phyloP scores from a whole-genome alignment of 2,797 vertebrate species.

The Mustela erminea region DNA sequence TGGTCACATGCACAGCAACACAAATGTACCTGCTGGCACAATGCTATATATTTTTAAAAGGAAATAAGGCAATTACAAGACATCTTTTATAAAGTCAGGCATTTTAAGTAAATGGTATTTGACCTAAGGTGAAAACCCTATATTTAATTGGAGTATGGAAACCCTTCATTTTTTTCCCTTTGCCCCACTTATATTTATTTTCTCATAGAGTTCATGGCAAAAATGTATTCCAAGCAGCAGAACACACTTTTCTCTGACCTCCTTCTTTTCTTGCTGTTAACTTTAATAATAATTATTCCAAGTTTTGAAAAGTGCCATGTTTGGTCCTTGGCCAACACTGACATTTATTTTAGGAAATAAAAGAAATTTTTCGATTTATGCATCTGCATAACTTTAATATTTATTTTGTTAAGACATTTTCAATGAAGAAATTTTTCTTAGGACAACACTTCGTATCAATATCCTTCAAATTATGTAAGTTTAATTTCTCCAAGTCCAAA shows the following conservation, averaged over 20 bases:
- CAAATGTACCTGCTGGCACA: constrained; percentile 25
- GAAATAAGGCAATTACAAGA: constrained; percentile 63
- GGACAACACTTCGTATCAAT: background rate
- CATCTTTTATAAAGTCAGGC: constrained; percentile 54
- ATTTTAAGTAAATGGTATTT: constrained; percentile 68
- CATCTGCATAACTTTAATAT: background rate
- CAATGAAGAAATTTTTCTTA: constrained; percentile 3
- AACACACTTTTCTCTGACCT: constrained; percentile 45
- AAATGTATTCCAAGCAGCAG: constrained; percentile 47
- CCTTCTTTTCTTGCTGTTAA: constrained; percentile 35
- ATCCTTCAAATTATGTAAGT: background rate
- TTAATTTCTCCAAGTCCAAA: constrained; percentile 2
- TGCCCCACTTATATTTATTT: constrained; percentile 64
- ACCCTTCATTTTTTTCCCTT: background rate
- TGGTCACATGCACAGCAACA: background rate
- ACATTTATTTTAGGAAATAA: constrained; percentile 30
- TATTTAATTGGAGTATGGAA: constrained; percentile 62
- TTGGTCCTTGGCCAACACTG: background rate
- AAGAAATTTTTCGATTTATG: background rate
- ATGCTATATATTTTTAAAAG: constrained; percentile 61
- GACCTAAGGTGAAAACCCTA: constrained; percentile 65
- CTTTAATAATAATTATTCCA: background rate
- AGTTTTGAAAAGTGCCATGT: background rate
- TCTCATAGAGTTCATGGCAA: constrained; percentile 51
- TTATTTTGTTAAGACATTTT: background rate